phyloP scores from a whole-genome alignment of 1,140 invertebrate genomes.

The Aethina tumida region DNA sequence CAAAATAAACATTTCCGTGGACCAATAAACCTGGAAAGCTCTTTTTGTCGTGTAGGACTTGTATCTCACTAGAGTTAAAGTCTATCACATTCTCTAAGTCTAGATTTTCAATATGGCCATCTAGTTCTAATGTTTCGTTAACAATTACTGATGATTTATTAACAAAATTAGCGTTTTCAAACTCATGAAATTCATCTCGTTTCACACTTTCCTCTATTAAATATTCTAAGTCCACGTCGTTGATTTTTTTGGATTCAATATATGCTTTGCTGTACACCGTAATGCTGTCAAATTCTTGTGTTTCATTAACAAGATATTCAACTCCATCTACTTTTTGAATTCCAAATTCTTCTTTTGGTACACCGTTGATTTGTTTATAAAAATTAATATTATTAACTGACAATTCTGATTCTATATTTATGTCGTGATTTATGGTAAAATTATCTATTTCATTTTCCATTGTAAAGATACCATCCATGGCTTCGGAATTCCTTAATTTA shows the following conservation, averaged over 20 bases:
- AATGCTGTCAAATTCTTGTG: slow-evolving; percentile 32
- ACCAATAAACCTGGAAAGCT: slow-evolving; percentile 23
- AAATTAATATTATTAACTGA: slow-evolving; percentile 20
- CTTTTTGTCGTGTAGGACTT: slow-evolving; percentile 15
- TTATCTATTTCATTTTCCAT: slow-evolving; percentile 1
- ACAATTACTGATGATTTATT: slow-evolving; percentile 12
- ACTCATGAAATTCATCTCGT: slow-evolving; percentile 30
- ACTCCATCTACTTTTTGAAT: slow-evolving; percentile 13
- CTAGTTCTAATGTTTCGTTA: slow-evolving; percentile 9
- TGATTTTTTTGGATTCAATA: slow-evolving; percentile 29
- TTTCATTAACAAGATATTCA: slow-evolving; percentile 18
- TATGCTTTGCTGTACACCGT: slow-evolving; percentile 24
- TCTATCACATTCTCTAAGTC: slow-evolving; percentile 26
- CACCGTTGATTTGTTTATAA: slow-evolving; percentile 13
- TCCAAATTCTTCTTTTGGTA: slow-evolving; percentile 12
- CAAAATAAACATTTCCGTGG: slow-evolving; percentile 16
- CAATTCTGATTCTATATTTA: too few species aligned
- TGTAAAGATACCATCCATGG: not conserved
- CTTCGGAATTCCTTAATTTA: not conserved
- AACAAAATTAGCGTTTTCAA: slow-evolving; percentile 35
- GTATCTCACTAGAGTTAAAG: slow-evolving; percentile 6
- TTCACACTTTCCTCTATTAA: slow-evolving; percentile 34
- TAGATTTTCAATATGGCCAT: slow-evolving; percentile 28
- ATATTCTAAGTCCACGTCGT: slow-evolving; percentile 30
- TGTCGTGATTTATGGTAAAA: too few species aligned